Conservation (phyloP, 2,797 vertebrate genomes). For the Malurus splendens region DNA sequence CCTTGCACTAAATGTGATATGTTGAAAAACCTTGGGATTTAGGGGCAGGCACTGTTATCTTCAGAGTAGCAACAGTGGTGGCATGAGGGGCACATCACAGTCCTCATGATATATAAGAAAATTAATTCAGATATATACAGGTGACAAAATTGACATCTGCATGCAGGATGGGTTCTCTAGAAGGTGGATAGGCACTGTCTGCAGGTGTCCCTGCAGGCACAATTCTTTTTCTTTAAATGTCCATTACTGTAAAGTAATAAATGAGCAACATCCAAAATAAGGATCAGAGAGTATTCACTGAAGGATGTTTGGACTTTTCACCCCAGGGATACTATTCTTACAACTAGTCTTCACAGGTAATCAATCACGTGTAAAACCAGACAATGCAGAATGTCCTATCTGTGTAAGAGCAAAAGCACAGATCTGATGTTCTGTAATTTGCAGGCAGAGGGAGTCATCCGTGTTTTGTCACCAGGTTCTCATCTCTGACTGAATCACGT, state of each 20-base stretch:
- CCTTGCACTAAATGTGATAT: neutral
- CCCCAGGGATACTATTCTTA: neutral
- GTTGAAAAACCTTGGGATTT: neutral
- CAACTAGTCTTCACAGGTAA: neutral
- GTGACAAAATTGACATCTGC: neutral
- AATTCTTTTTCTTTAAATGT: neutral
- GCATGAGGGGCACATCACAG: neutral
- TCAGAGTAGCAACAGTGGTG: neutral
- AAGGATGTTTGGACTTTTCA: neutral
- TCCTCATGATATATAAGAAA: neutral
- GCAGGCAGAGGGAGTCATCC: neutral
- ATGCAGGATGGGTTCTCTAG: neutral
- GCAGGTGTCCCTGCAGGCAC: neutral
- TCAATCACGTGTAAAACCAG: neutral
- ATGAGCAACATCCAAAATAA: neutral
- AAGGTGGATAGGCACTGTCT: fast-evolving
- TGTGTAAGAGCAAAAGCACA: fast-evolving
- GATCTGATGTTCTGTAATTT: neutral
- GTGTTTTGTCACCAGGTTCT: neutral
- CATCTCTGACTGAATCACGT: neutral
- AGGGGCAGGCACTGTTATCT: neutral
- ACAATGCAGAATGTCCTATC: neutral
- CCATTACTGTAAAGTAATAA: neutral
- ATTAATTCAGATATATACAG: neutral
- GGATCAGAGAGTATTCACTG: neutral